These are phyloP conservation scores for Climacteris rufus DNA, from an alignment of 2,113 vertebrate genomes.

Conservation along the genomic window DNA sequence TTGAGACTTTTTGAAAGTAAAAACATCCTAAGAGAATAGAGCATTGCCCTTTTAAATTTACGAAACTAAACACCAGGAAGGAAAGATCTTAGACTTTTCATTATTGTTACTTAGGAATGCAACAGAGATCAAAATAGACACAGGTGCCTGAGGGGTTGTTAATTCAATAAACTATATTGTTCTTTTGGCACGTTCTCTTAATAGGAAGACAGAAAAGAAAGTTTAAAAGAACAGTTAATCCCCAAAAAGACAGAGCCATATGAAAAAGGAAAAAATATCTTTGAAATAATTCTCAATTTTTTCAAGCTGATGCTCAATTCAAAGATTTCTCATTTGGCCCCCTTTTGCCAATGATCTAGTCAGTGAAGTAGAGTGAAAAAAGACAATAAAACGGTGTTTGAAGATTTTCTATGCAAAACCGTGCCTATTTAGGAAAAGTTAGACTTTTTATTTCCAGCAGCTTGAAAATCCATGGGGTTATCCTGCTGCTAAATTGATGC, in stretches of 20 bases:
- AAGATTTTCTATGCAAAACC: background rate
- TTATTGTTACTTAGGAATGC: background rate
- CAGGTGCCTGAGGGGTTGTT: background rate
- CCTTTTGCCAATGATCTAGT: background rate
- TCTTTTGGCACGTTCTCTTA: background rate
- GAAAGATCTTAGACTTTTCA: background rate
- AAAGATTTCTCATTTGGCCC: background rate
- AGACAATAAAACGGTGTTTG: background rate
- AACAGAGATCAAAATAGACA: background rate
- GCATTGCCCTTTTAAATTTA: background rate
- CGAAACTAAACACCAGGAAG: background rate
- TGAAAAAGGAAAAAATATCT: background rate
- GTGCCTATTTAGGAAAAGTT: background rate
- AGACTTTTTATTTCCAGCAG: background rate
- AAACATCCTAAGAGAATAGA: background rate
- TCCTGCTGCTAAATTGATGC: background rate
- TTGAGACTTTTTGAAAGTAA: background rate
- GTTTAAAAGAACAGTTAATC: background rate
- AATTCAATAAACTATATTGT: background rate
- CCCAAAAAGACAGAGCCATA: background rate
- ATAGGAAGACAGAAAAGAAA: background rate
- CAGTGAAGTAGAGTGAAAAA: background rate
- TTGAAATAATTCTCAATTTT: background rate
- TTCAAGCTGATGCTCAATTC: background rate
- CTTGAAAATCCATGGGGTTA: background rate